Conservation (phyloP, 2,888 invertebrate species). For the Eretmocerus hayati region DNA sequence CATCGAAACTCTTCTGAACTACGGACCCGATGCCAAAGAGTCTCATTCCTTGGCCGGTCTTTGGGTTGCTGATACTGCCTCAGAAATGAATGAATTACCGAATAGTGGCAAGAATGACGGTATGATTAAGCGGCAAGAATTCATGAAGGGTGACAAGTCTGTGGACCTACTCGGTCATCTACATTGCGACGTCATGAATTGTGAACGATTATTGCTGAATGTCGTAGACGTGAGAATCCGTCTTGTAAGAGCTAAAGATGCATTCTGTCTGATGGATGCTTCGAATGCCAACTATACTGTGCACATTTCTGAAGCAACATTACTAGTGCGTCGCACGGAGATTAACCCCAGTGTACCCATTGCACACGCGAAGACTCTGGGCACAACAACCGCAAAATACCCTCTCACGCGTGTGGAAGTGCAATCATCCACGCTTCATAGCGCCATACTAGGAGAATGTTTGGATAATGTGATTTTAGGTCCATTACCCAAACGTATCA, state of each 20-base stretch:
- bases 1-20: conserved; percentile 27
- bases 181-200: background rate
- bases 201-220: conserved; percentile 24
- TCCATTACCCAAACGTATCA: conserved; percentile 32
- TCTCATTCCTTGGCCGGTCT: conserved; percentile 19
- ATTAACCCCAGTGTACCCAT: conserved; percentile 27
- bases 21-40: conserved; percentile 21
- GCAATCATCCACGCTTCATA: conserved; percentile 25
- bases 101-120: background rate
- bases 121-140: background rate
- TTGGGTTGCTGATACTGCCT: background rate
- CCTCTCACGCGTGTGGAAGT: conserved; percentile 25
- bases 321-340: conserved; percentile 25
- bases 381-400: conserved; percentile 27
- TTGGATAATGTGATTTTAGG: conserved; percentile 35
- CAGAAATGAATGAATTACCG: background rate
- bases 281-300: background rate
- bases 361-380: conserved; percentile 26
- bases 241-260: conserved; percentile 21
- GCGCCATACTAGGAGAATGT: conserved; percentile 26
- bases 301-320: conserved; percentile 6
- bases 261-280: conserved; percentile 19
- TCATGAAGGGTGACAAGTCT: background rate
- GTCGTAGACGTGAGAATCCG: conserved; percentile 24
- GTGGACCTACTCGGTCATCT: background rate